Evolutionary conservation across 2,888 invertebrate species (phyloP).

Genomic region (Osmoderma eremita): DNA sequence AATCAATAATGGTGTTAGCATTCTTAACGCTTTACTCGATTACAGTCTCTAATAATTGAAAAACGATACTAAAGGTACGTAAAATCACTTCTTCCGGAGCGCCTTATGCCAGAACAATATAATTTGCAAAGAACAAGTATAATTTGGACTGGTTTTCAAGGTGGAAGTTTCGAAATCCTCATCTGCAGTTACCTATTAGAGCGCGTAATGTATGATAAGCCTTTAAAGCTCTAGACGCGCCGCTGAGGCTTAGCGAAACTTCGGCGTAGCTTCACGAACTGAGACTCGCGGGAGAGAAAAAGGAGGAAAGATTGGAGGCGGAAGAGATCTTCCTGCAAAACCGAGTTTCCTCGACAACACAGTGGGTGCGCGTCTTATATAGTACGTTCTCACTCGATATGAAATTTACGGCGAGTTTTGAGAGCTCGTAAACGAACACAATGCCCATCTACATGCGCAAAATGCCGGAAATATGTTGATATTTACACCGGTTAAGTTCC

Average conservation of each 20-base stretch:
- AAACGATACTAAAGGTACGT: constrained; percentile 11
- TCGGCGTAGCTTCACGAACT: constrained; percentile 14
- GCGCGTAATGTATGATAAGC: constrained; percentile 42
- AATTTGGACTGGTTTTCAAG: constrained; percentile 26
- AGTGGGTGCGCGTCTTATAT: constrained; percentile 6
- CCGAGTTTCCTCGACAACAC: constrained; percentile 6
- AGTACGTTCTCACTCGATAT: constrained; percentile 4
- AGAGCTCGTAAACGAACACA: constrained; percentile 4
- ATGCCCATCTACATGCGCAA: neutral
- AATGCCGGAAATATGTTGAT: constrained; percentile 17
- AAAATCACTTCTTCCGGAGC: constrained; percentile 15
- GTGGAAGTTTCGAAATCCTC: constrained; percentile 39
- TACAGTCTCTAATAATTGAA: constrained; percentile 11
- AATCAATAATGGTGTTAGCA: constrained; percentile 20
- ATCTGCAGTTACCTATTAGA: constrained; percentile 39
- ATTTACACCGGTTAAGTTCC: no score
- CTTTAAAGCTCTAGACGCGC: constrained; percentile 36
- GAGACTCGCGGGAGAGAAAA: neutral
- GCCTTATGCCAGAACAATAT: constrained; percentile 9
- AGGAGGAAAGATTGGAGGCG: neutral
- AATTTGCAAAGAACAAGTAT: constrained; percentile 27
- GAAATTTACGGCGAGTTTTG: constrained; percentile 11
- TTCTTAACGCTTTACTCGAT: neutral
- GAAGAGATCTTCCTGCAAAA: neutral
- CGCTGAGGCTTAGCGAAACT: constrained; percentile 36